Evolutionary conservation across 2,797 vertebrate species (phyloP).

Genomic region (Hemibagrus guttatus): DNA sequence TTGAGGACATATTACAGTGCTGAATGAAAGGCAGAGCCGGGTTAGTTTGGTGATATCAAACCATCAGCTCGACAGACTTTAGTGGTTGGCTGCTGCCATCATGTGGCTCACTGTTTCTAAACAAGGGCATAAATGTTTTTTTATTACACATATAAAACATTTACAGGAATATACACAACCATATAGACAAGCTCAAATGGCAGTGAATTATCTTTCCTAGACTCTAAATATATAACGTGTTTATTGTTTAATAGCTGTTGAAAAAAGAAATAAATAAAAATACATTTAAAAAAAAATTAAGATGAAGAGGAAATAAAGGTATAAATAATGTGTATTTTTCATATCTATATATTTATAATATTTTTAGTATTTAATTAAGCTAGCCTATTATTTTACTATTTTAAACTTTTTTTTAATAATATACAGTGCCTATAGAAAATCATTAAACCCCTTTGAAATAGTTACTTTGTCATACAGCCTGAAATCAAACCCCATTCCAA

Average conservation of each 20-base stretch:
- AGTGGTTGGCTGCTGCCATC: conserved; percentile 43
- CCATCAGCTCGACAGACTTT: not conserved
- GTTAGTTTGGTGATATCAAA: not conserved
- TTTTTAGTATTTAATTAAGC: not conserved
- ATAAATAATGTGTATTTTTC: too few species aligned
- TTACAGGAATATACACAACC: not conserved
- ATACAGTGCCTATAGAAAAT: too few species aligned
- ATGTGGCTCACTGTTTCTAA: conserved; percentile 28
- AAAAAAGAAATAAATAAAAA: not conserved
- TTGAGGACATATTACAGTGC: not conserved
- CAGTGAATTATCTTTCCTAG: not conserved
- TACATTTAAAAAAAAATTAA: too few species aligned
- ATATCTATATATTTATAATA: not conserved
- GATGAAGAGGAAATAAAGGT: too few species aligned
- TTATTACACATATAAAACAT: not conserved
- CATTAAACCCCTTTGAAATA: too few species aligned
- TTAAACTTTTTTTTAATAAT: not conserved
- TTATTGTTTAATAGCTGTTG: not conserved
- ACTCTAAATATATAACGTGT: not conserved
- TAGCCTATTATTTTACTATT: not conserved
- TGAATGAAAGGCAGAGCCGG: not conserved
- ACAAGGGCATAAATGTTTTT: not conserved
- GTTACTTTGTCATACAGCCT: too few species aligned
- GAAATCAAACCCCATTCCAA: too few species aligned
- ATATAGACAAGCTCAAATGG: not conserved